phyloP scores from a whole-genome alignment of 2,113 vertebrate species.

The Alligator sinensis region DNA sequence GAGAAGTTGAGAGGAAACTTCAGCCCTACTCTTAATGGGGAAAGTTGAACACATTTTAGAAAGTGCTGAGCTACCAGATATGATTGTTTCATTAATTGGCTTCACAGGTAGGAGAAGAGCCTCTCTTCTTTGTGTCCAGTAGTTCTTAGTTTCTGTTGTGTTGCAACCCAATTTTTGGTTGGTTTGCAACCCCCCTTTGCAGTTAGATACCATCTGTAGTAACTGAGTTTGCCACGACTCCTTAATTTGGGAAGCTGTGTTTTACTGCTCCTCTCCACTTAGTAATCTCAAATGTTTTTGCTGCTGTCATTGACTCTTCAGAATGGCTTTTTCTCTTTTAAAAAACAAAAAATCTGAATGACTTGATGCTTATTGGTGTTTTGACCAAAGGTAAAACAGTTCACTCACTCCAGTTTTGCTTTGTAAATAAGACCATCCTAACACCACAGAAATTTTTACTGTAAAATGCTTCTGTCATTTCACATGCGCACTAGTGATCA shows the following conservation, averaged over 20 bases:
- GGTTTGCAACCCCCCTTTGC: background rate
- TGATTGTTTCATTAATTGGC: background rate
- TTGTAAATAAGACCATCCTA: background rate
- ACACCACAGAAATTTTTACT: background rate
- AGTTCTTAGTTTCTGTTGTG: no score
- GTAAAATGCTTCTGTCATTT: fast-evolving
- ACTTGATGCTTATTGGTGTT: background rate
- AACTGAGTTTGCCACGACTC: no score
- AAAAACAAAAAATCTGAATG: background rate
- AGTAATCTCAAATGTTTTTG: background rate
- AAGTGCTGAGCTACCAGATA: background rate
- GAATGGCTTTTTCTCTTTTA: background rate
- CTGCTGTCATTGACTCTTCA: background rate
- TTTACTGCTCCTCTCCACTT: no score
- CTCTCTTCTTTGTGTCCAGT: background rate
- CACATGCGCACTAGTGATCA: background rate
- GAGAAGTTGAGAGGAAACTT: background rate
- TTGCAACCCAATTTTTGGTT: background rate
- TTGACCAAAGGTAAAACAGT: background rate
- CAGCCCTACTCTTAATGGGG: background rate
- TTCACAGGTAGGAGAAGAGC: background rate
- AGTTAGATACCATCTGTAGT: background rate
- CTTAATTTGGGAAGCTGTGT: no score
- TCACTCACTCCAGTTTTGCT: no score
- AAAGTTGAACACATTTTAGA: background rate